phyloP scores from a whole-genome alignment of 2,888 invertebrate species.

The Mesorhabditis sp. region DNA sequence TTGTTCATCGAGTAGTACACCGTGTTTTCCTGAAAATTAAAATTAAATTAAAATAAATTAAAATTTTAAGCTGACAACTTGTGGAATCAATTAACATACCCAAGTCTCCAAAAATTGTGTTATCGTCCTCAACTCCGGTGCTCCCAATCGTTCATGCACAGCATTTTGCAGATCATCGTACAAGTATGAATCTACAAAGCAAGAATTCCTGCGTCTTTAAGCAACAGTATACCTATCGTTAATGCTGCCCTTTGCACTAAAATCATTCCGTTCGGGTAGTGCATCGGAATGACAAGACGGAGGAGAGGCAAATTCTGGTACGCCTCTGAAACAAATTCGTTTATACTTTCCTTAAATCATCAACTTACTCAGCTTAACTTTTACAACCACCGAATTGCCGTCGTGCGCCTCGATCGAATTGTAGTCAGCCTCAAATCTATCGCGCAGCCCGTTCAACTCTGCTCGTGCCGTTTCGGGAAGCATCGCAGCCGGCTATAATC shows the following conservation, averaged over 20 bases:
- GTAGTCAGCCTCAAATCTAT: slow-evolving; percentile 38
- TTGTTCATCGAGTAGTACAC: slow-evolving; percentile 18
- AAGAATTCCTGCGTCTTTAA: background rate
- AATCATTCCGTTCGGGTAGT: slow-evolving; percentile 42
- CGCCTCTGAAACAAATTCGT: slow-evolving; percentile 27
- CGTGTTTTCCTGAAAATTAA: slow-evolving; percentile 19
- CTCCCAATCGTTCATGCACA: slow-evolving; percentile 48
- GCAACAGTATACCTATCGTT: slow-evolving; percentile 40
- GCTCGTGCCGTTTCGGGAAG: slow-evolving; percentile 27
- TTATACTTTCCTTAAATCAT: slow-evolving; percentile 5
- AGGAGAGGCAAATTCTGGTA: slow-evolving; percentile 42
- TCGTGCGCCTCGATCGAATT: slow-evolving; percentile 29
- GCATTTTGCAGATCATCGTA: slow-evolving; percentile 54
- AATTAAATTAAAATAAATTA: background rate
- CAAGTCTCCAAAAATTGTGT: slow-evolving; percentile 50
- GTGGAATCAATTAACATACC: slow-evolving; percentile 28
- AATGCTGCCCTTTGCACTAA: slow-evolving; percentile 41
- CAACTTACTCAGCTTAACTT: slow-evolving; percentile 39
- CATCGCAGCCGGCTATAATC: slow-evolving; percentile 5
- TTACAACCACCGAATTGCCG: slow-evolving; percentile 29
- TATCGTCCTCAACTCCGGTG: slow-evolving; percentile 37
- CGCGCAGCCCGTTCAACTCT: slow-evolving; percentile 35
- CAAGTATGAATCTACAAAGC: slow-evolving; percentile 42
- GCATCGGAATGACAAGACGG: slow-evolving; percentile 44
- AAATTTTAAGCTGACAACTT: no score